Evolutionary conservation across 2,888 invertebrate genomes (phyloP), one percentile per base, ranked within the genome.

Genomic region (Cepaea hortensis): DNA sequence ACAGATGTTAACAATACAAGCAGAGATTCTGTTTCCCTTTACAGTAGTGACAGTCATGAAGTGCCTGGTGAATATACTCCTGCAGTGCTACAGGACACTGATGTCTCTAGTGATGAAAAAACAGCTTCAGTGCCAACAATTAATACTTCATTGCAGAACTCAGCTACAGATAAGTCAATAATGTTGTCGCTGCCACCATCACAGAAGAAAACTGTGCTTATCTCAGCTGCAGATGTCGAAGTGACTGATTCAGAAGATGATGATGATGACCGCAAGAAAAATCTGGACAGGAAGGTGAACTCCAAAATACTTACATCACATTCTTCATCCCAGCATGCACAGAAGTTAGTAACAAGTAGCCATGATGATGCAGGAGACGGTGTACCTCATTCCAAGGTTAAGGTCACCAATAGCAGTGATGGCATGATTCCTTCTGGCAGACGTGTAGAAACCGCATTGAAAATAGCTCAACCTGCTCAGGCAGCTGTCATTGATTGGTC

Each of bases 401-500:
- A 68, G 46, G 48, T n/a, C 35, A 79, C 18, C 79, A 50, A 5
- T 11, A 79, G 15, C 79, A 79, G 79, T 55, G 84, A 84, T 3
- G 73, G 50, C 73, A 79, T 79, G n/a, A 73, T 75, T 73, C 35
- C 61, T 15, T 87, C 83, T 65, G 86, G 85, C 70, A 87, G 88
- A 23, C 88, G 87, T 23, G 90, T 90, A 13, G 89, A 90, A 20
- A 61, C 35, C 65, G 20, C 83, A 48, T 18, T 65, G 50, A 3
- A n/a, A 20, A 46, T 48, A 55, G 55, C 88, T 18, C 86, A 88
- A 18, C 77, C 88, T 48, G 87, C 89, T 7, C 87, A 89, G 75
- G 90, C 88, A 65, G 91, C 91, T 23, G 90, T 92, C 75, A 90
- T 90, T 86, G 90, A 90, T 88, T 92, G 92, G 92, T 82, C 92